A percentile compares a stretch with the other conserved stretches of the same genome.
Conservation (phyloP, 2,888 invertebrate genomes). For the Perizoma affinitatum region DNA sequence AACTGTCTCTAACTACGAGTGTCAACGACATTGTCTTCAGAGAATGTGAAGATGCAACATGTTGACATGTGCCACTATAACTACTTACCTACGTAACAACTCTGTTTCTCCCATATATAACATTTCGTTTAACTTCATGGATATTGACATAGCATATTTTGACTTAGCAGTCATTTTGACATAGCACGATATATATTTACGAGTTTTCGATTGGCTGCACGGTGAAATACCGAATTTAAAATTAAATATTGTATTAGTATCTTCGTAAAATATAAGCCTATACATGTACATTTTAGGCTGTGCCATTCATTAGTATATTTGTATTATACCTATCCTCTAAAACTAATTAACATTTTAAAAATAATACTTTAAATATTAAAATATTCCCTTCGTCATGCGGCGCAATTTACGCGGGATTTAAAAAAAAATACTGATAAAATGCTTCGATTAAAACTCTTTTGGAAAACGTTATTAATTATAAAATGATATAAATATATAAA, state of each 20-base stretch:
- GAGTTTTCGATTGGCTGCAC: conserved; percentile 61
- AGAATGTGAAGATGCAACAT: too few species aligned
- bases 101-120: too few species aligned
- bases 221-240: conserved; percentile 73
- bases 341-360: conserved; percentile 43
- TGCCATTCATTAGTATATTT: conserved; percentile 67
- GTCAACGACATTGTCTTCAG: too few species aligned
- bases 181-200: conserved; percentile 39
- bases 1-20: too few species aligned
- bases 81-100: too few species aligned
- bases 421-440: conserved; percentile 55
- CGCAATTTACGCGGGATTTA: conserved; percentile 44
- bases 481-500: conserved; percentile 38
- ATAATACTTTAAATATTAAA: conserved; percentile 37
- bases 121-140: too few species aligned
- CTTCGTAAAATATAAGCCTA: conserved; percentile 34
- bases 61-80: too few species aligned
- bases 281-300: conserved; percentile 53
- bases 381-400: conserved; percentile 36
- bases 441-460: conserved; percentile 53
- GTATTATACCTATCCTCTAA: conserved; percentile 55
- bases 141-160: too few species aligned
- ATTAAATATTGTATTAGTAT: conserved; percentile 33
- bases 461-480: conserved; percentile 41
- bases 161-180: conserved; percentile 14